These are phyloP conservation scores for Bathynomus jamesi DNA, from an alignment of 1,140 invertebrate genomes.

Conservation along the genomic window DNA sequence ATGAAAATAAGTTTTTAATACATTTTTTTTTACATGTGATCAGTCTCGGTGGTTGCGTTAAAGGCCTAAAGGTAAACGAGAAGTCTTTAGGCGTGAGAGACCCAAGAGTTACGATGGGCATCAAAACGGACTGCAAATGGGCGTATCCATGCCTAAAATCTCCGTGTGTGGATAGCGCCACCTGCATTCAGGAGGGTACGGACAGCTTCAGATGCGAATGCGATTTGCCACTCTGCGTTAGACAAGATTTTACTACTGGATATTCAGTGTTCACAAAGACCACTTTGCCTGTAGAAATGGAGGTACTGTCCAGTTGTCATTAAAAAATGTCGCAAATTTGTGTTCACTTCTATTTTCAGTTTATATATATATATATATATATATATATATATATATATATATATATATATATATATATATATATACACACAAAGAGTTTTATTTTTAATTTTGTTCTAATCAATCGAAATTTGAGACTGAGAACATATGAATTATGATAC, in stretches of 20 bases:
- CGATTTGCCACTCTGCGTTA: conserved; percentile 63
- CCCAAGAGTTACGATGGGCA: conserved; percentile 58
- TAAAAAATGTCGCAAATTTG: no score
- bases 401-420: no score
- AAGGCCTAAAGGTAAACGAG: conserved; percentile 54
- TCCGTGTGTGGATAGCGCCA: conserved; percentile 63
- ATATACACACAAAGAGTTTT: no score
- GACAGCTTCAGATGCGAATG: conserved; percentile 76
- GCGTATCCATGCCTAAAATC: conserved; percentile 63
- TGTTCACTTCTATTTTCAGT: no score
- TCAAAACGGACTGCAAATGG: conserved; percentile 78
- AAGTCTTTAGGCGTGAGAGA: conserved; percentile 59
- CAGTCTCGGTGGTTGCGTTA: conserved; percentile 47
- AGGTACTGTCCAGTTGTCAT: no score
- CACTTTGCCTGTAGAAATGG: conserved; percentile 51
- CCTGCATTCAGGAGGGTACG: conserved; percentile 70
- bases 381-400: no score
- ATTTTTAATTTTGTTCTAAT: no score
- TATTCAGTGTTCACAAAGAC: conserved; percentile 50
- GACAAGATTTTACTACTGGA: conserved; percentile 56
- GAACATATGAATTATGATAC: no score
- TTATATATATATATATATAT: no score
- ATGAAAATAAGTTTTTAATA: conserved; percentile 51
- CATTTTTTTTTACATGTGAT: conserved; percentile 47
- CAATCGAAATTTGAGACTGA: no score